These are phyloP conservation scores for Pseudanteris insignis DNA, from an alignment of 2,888 invertebrate genomes.

Conservation along the genomic window DNA sequence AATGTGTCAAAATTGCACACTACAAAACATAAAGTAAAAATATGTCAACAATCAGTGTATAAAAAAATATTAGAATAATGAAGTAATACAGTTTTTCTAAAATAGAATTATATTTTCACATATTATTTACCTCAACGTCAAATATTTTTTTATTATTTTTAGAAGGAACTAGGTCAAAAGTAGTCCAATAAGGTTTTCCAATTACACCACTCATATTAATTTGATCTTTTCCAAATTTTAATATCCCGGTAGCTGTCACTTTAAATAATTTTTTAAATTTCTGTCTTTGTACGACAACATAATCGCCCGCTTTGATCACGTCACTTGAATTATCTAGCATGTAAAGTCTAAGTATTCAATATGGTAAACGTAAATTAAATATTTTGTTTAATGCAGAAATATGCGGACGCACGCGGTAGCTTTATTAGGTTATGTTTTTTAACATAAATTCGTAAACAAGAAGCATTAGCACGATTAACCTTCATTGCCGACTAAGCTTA, in stretches of 20 bases:
- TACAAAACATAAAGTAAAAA: no score
- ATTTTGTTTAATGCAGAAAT: neutral
- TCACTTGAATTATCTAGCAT: slow-evolving; percentile 4
- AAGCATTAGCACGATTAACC: no score
- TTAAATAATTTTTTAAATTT: slow-evolving; percentile 82
- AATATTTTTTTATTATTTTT: slow-evolving; percentile 56
- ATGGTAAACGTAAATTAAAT: neutral
- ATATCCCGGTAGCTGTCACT: slow-evolving; percentile 72
- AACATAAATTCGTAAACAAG: no score
- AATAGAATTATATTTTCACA: no score
- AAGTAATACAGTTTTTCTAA: no score
- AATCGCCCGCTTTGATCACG: slow-evolving; percentile 74
- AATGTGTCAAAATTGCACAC: no score
- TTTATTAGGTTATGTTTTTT: slow-evolving; percentile 1
- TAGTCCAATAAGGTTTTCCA: slow-evolving; percentile 77
- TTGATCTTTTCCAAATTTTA: slow-evolving; percentile 76
- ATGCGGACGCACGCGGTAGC: neutral
- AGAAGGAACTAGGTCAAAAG: slow-evolving; percentile 78
- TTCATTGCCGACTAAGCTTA: no score
- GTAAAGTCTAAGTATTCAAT: neutral
- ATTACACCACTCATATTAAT: slow-evolving; percentile 75
- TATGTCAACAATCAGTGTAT: slow-evolving; percentile 4
- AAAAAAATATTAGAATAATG: no score
- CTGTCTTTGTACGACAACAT: slow-evolving; percentile 80
- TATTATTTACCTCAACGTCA: slow-evolving; percentile 40